Base-by-base conservation (phyloP, 35 echinoderm and acorn worm genomes). In the Eucidaris tribuloides region DNA sequence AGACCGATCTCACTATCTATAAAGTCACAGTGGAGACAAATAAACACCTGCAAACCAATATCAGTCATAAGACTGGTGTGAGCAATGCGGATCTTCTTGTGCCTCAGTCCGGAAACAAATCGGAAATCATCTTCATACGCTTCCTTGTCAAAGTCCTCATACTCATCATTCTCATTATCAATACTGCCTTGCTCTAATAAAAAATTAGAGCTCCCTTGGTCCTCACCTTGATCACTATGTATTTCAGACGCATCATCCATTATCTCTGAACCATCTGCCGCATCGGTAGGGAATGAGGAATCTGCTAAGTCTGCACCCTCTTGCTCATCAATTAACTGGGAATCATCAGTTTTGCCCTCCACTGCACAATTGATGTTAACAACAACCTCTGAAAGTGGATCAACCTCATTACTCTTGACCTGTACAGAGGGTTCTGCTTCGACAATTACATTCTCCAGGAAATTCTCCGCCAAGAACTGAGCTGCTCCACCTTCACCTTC, bases 21-120 rank as follows among this genome's bases (percentile, higher is more conserved):
- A 41, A 74, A 74, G 17, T 74, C 68, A 74, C 68, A 74, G n/a
- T 74, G 68, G 34, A 74, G 68, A 20, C 68, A 74, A 42, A 74
- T 74, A n/a, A 74, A 74, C 5, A 74, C 68, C 17, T 74, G 68
- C 68, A 74, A 24, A 0, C 68, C 68, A 20, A 74, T 74, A 7
- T 74, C 68, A 42, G 68, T 74, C 13, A 74, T 40, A 7, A 74
- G 11, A 25, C 44, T 74, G 41, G 34, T 35, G 41, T 74, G 29
- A 3, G 68, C 68, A 17, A 74, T 74, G 30, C 44, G 68, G 25
- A 74, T 74, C n/a, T 74, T 33, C 20, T 36, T 7, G 40, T 74
- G 68, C 40, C 68, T 17, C 2, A 74, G 68, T n/a, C 68, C 68
- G 44, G 68, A 74, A 35, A 74, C 44, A 23, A 74, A 74, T 1